phyloP scores from a whole-genome alignment of 1,140 invertebrate genomes.

The Diorhabda carinulata region DNA sequence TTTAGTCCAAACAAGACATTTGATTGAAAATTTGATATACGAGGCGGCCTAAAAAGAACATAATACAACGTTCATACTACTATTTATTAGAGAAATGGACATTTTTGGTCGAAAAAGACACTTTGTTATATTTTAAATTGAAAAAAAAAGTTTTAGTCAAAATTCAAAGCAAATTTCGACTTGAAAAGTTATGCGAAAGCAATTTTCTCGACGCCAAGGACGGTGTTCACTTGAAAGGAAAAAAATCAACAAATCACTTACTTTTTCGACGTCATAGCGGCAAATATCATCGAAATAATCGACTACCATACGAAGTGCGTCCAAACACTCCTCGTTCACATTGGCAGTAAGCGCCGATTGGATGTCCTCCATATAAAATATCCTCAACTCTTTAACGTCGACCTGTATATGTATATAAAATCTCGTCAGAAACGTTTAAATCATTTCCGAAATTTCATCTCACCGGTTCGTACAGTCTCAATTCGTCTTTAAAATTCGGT shows the following conservation, averaged over 20 bases:
- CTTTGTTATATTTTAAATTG: no score
- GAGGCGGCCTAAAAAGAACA: no score
- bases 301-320: conserved; percentile 62
- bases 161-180: no score
- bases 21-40: no score
- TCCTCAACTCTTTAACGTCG: conserved; percentile 64
- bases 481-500: conserved; percentile 23
- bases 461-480: conserved; percentile 35
- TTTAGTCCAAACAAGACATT: no score
- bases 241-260: conserved; percentile 33
- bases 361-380: conserved; percentile 77
- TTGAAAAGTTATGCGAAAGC: no score
- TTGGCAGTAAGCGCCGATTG: conserved; percentile 58
- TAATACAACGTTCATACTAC: no score
- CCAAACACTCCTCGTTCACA: conserved; percentile 63
- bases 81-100: no score
- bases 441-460: background rate
- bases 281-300: conserved; percentile 57
- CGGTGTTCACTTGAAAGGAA: background rate
- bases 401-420: conserved; percentile 50
- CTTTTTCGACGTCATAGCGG: conserved; percentile 55
- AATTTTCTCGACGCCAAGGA: no score
- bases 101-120: no score
- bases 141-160: no score
- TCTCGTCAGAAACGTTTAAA: background rate